Conservation (phyloP, 2,113 vertebrate genomes). For the Rhipidura dahli region DNA sequence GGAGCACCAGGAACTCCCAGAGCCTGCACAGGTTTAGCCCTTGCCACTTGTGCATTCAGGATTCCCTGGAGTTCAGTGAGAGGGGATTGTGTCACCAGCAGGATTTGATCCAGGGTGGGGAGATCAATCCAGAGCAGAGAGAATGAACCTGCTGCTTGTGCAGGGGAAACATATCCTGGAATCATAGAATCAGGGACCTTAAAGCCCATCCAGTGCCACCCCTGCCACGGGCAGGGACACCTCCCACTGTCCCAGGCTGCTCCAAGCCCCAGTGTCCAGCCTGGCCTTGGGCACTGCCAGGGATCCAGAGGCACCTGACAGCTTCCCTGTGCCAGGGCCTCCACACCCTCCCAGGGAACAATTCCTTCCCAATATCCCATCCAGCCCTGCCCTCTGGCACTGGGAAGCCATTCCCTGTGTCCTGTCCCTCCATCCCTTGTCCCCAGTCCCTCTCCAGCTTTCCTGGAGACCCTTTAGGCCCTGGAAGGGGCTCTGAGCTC, state of each 20-base stretch:
- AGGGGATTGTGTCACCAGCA: background rate
- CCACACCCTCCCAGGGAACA: background rate
- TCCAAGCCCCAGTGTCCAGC: background rate
- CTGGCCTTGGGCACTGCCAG: background rate
- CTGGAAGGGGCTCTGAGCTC: background rate
- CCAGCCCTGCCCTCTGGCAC: background rate
- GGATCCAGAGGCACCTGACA: background rate
- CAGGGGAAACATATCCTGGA: fast-evolving
- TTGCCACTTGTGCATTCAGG: background rate
- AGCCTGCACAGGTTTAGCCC: background rate
- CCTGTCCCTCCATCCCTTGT: background rate
- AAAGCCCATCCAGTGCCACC: fast-evolving
- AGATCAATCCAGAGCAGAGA: background rate
- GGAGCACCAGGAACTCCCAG: background rate
- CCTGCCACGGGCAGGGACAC: background rate
- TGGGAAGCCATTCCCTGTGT: background rate
- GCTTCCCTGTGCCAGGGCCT: background rate
- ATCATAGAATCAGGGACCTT: background rate
- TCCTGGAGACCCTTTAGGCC: background rate
- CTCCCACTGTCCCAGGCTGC: background rate
- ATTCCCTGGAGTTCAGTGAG: background rate
- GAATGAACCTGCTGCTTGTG: background rate
- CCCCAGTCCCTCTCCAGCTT: background rate
- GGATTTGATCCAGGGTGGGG: background rate
- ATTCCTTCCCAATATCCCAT: background rate